Percentiles rank a stretch among this genome's conserved stretches.
phyloP scores from a whole-genome alignment of 1,140 invertebrate species.

The Drosophila ironensis region DNA sequence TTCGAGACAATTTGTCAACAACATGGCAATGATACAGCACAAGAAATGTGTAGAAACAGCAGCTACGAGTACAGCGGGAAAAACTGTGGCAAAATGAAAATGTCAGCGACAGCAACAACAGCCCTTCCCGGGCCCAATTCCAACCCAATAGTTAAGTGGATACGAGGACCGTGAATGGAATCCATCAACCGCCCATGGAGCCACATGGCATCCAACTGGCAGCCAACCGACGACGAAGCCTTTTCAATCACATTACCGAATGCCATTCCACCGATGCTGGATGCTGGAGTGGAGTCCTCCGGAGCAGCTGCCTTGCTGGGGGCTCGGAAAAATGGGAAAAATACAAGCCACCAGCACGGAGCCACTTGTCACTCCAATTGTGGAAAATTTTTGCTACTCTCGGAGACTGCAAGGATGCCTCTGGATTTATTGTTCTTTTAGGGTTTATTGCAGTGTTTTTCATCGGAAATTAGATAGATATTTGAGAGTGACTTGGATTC shows the following conservation, averaged over 20 bases:
- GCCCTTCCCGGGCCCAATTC: slow-evolving; percentile 21
- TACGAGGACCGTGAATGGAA: slow-evolving; percentile 58
- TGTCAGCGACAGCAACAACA: slow-evolving; percentile 45
- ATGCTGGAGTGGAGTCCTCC: slow-evolving; percentile 1
- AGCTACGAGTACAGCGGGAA: slow-evolving; percentile 32
- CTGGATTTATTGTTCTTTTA: no score
- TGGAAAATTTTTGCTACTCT: no score
- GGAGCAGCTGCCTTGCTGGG: no score
- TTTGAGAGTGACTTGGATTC: no score
- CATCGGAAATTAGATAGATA: no score
- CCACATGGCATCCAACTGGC: slow-evolving; percentile 50
- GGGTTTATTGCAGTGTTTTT: no score
- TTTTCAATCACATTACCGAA: slow-evolving; percentile 59
- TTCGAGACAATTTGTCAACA: slow-evolving; percentile 65
- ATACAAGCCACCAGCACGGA: neutral
- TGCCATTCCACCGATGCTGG: no score
- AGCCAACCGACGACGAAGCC: slow-evolving; percentile 12
- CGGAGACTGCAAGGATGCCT: no score
- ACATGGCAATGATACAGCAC: slow-evolving; percentile 55
- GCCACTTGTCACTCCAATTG: no score
- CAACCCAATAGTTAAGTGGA: slow-evolving; percentile 47
- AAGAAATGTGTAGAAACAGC: no score
- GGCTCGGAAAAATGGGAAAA: no score
- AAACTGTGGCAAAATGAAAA: slow-evolving; percentile 66
- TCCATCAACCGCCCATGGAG: slow-evolving; percentile 71